phyloP scores from a whole-genome alignment of 2,797 vertebrate genomes.

The Danio tinwini region DNA sequence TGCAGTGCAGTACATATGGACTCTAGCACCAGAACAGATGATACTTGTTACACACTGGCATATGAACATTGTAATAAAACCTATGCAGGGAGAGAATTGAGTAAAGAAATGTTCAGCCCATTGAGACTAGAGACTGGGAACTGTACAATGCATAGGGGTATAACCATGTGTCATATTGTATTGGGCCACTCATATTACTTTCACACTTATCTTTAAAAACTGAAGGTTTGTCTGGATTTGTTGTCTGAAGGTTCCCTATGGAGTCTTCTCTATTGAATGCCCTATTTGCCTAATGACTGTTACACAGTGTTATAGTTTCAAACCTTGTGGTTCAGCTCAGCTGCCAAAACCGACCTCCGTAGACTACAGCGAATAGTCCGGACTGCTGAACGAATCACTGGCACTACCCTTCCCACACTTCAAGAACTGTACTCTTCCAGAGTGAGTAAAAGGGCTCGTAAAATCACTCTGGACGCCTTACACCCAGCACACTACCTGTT shows the following conservation, averaged over 20 bases:
- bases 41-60: not conserved
- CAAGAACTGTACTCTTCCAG: no score
- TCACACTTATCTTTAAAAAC: slow-evolving; percentile 3
- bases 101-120: not conserved
- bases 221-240: slow-evolving; percentile 32
- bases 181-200: not conserved
- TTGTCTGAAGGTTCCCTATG: slow-evolving; percentile 17
- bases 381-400: no score
- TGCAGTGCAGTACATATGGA: slow-evolving; percentile 4
- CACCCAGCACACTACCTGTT: no score
- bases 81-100: not conserved
- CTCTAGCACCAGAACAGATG: slow-evolving; percentile 11
- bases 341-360: no score
- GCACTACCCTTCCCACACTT: no score
- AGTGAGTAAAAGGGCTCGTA: no score
- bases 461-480: no score
- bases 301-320: slow-evolving; percentile 29
- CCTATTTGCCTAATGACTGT: slow-evolving; percentile 21
- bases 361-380: no score
- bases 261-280: slow-evolving; percentile 34
- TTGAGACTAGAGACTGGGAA: not conserved
- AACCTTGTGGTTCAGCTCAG: no score
- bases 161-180: slow-evolving; percentile 6
- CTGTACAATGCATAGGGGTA: not conserved
- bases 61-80: slow-evolving; percentile 2